Conservation (phyloP, 2,888 invertebrate genomes). For the Drosophila affinis region DNA sequence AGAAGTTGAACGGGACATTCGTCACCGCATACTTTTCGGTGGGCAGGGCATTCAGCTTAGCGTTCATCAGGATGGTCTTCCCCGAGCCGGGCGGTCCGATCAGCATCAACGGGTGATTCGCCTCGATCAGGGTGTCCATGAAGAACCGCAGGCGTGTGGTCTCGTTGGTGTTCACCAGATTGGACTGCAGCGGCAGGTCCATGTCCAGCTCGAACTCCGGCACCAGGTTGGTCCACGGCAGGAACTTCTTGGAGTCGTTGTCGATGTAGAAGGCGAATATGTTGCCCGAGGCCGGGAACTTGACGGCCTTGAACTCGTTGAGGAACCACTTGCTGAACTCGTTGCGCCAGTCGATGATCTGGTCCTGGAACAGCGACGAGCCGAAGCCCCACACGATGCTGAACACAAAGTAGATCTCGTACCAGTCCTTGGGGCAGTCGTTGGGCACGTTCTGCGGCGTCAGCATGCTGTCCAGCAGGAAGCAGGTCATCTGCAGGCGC, state of each 20-base stretch:
- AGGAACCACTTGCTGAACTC: conserved; percentile 98
- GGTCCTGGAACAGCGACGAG: conserved; percentile 95
- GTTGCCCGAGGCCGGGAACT: conserved; percentile 92
- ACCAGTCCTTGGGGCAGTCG: conserved; percentile 96
- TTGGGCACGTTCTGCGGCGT: conserved; percentile 91
- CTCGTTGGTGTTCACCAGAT: conserved; percentile 93
- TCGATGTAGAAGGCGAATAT: conserved; percentile 96
- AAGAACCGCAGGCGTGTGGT: conserved; percentile 94
- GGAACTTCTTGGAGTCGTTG: conserved; percentile 91
- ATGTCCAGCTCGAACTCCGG: conserved; percentile 91
- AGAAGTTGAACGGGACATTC: conserved; percentile 97
- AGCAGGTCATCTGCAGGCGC: conserved; percentile 94
- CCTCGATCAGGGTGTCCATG: conserved; percentile 91
- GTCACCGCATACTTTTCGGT: conserved; percentile 91
- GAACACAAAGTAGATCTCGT: conserved; percentile 96
- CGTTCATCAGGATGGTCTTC: conserved; percentile 95
- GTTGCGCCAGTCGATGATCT: conserved; percentile 94
- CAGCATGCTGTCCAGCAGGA: conserved; percentile 92
- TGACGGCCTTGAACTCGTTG: conserved; percentile 95
- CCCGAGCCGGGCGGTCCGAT: conserved; percentile 95
- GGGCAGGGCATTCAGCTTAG: conserved; percentile 89
- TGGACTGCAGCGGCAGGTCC: conserved; percentile 91
- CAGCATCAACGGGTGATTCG: conserved; percentile 93
- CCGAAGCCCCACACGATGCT: conserved; percentile 97
- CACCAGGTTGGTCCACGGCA: conserved; percentile 94